Base-by-base conservation (phyloP, 2,797 vertebrate species). In the Sandelia bainsii region DNA sequence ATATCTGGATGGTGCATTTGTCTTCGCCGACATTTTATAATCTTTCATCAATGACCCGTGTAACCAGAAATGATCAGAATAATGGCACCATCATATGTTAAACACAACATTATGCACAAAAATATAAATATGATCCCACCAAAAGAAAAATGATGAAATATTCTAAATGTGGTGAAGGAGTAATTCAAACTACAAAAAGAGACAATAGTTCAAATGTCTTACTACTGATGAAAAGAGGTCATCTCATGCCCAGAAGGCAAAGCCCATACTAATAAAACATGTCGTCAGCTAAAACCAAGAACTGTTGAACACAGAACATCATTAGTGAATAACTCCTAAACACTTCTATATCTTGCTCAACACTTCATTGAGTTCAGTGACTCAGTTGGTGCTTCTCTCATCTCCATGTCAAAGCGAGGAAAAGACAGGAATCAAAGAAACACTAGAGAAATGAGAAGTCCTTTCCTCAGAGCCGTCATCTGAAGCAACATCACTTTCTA, bases 141-240 rank as follows among this genome's bases (percentile, higher is more conserved):
- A 34, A 34, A 34, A 34, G 23, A n/a, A 70, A 50, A 46, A 64
- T 62, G 58, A 27, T 44, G 23, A 67, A 62, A 40, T 8, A 65
- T 54, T 72, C 23, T 52, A 46, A 80, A 39, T 39, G 37, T 13
- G 37, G 37, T 39, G 11, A 11, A 39, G 12, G 59, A 54, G 48
- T 19, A 68, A 42, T 72, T 77, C 46, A 77, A 68, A 70, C 50
- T 34, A 73, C 60, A 74, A 71, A 22, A 57, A 76, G 17, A 39
- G 12, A 65, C 49, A 77, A 56, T 6, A 62, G 37, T 80, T 80
- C 61, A 67, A 79, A 82, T 62, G 58, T 81, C 4, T 79, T 70
- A 75, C 71, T 32, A 25, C 27, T 64, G 39, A 64, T 59, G 32
- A 74, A 77, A 80, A 69, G 53, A 13, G 37, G 13, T 39, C 37